Evolutionary conservation across 2,113 vertebrate species (phyloP).

Genomic region (Hemichromis elongatus): DNA sequence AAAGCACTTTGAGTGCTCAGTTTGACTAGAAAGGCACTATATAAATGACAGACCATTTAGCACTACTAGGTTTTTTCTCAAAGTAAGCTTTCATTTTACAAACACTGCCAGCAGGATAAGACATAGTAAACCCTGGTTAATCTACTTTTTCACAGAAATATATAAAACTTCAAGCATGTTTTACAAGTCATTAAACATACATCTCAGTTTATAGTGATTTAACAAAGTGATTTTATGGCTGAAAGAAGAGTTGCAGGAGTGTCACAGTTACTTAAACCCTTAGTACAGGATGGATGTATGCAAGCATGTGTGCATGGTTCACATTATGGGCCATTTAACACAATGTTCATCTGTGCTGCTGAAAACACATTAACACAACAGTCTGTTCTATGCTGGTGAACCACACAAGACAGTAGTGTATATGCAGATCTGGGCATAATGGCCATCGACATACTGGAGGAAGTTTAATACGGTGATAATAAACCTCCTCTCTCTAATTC

Average conservation of each 20-base stretch:
- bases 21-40: background rate
- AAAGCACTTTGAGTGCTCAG: background rate
- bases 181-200: background rate
- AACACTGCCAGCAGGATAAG: background rate
- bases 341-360: background rate
- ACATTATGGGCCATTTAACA: background rate
- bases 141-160: background rate
- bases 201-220: background rate
- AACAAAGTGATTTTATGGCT: background rate
- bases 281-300: background rate
- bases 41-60: background rate
- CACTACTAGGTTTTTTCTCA: background rate
- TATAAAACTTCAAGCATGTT: background rate
- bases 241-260: background rate
- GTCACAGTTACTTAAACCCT: background rate
- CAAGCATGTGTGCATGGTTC: background rate
- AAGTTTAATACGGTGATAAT: conserved; percentile 61
- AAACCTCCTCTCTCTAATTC: conserved; percentile 62
- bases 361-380: background rate
- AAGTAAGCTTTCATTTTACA: background rate
- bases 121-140: background rate
- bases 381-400: background rate
- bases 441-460: conserved; percentile 27
- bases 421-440: conserved; percentile 24
- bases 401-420: conserved; percentile 13